Conservation (phyloP, 2,888 invertebrate genomes). For the Caenorhabditis afra region DNA sequence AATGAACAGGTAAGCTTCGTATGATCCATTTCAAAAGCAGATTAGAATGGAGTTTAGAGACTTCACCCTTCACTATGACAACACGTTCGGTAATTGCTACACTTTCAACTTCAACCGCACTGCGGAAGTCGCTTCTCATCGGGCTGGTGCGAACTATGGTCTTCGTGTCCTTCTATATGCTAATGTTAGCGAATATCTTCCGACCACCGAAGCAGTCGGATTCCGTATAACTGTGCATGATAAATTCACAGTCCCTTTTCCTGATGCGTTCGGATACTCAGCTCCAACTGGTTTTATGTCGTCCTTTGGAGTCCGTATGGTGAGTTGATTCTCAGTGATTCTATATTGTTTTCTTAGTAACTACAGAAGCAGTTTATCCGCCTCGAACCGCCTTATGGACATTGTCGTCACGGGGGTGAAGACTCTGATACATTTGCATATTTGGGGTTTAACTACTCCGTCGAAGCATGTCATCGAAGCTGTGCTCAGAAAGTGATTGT, state of each 20-base stretch:
- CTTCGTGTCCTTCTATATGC: constrained; percentile 79
- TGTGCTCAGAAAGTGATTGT: constrained; percentile 78
- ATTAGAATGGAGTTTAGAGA: constrained; percentile 66
- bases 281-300: constrained; percentile 80
- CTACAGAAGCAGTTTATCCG: constrained; percentile 77
- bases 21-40: no score
- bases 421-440: constrained; percentile 73
- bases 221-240: constrained; percentile 80
- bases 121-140: constrained; percentile 74
- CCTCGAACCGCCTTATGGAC: constrained; percentile 76
- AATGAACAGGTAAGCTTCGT: constrained; percentile 70
- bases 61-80: constrained; percentile 78
- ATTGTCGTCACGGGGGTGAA: constrained; percentile 76
- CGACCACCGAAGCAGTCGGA: constrained; percentile 79
- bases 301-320: constrained; percentile 80
- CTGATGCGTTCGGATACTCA: constrained; percentile 80
- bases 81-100: constrained; percentile 79
- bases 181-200: constrained; percentile 79
- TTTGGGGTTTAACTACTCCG: constrained; percentile 78
- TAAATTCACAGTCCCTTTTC: constrained; percentile 80
- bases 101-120: constrained; percentile 79
- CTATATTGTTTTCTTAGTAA: constrained; percentile 30
- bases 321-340: constrained; percentile 12
- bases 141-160: constrained; percentile 80
- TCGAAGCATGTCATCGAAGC: constrained; percentile 78